Conservation (phyloP, 2,797 vertebrate genomes). For the Sylvia borin region DNA sequence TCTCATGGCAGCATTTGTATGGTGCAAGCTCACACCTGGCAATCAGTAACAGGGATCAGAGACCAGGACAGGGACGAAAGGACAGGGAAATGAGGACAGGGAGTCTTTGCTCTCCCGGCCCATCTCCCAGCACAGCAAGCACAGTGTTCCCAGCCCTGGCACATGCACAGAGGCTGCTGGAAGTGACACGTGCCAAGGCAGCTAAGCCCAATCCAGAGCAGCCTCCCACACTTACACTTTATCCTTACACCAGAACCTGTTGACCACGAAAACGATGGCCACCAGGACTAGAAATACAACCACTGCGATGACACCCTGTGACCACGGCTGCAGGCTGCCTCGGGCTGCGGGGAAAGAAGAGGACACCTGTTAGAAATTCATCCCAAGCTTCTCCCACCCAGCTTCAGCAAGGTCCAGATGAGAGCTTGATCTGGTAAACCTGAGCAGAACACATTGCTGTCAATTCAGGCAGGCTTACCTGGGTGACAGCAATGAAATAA, state of each 20-base stretch:
- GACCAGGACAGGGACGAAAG: background rate
- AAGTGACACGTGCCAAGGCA: background rate
- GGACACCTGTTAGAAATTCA: background rate
- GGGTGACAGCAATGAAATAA: background rate
- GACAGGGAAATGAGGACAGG: background rate
- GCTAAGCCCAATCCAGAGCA: background rate
- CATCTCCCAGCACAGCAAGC: background rate
- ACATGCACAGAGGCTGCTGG: background rate
- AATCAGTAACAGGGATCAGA: constrained; percentile 31
- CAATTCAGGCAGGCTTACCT: background rate
- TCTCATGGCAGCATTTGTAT: rapidly evolving
- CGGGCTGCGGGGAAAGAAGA: constrained; percentile 7
- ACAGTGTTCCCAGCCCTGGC: background rate
- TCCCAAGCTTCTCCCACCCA: background rate
- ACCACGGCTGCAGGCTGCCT: constrained; percentile 49
- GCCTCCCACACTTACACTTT: constrained; percentile 44
- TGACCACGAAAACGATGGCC: constrained; percentile 78
- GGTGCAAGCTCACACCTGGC: background rate
- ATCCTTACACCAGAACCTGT: constrained; percentile 81
- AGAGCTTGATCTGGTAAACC: background rate
- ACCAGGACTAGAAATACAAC: constrained; percentile 80
- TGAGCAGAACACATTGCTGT: rapidly evolving
- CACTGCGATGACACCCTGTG: constrained; percentile 82
- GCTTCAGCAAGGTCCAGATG: background rate
- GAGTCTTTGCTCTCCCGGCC: background rate